phyloP scores from a whole-genome alignment of 2,888 invertebrate species.

The Agrilus biguttatus region DNA sequence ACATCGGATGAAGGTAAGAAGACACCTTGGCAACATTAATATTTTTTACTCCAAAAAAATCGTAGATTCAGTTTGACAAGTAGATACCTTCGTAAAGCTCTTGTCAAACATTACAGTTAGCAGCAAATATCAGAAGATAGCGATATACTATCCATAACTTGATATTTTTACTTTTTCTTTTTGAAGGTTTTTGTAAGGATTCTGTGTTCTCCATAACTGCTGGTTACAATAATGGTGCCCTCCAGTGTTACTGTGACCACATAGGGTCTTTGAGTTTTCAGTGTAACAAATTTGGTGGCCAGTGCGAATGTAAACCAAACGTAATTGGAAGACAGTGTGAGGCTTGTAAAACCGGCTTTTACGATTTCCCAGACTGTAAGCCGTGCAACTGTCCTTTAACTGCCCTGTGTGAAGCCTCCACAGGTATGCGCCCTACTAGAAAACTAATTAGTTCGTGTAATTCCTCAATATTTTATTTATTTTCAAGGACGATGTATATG shows the following conservation, averaged over 20 bases:
- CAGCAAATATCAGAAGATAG: no score
- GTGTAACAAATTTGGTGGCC: constrained; percentile 90
- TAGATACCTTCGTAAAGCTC: no score
- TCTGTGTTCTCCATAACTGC: constrained; percentile 88
- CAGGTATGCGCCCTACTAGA: constrained; percentile 27
- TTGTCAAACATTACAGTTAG: no score
- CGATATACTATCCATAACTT: no score
- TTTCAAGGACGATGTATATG: constrained; percentile 59
- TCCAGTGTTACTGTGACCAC: constrained; percentile 79
- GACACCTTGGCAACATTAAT: no score
- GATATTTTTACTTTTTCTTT: constrained; percentile 9
- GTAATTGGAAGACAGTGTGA: constrained; percentile 82
- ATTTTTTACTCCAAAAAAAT: no score
- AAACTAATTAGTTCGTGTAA: neutral
- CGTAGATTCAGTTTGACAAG: no score
- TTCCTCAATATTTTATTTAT: neutral
- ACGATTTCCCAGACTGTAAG: constrained; percentile 89
- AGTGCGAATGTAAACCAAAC: constrained; percentile 84
- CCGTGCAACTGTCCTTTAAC: constrained; percentile 76
- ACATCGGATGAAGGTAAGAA: constrained; percentile 41
- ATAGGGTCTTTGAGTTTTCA: constrained; percentile 76
- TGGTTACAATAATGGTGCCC: constrained; percentile 87
- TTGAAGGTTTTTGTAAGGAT: constrained; percentile 70
- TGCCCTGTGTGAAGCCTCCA: constrained; percentile 63
- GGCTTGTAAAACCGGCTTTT: constrained; percentile 78